Evolutionary conservation across 2,888 invertebrate species (phyloP).

Genomic region (Sacculina carcini): DNA sequence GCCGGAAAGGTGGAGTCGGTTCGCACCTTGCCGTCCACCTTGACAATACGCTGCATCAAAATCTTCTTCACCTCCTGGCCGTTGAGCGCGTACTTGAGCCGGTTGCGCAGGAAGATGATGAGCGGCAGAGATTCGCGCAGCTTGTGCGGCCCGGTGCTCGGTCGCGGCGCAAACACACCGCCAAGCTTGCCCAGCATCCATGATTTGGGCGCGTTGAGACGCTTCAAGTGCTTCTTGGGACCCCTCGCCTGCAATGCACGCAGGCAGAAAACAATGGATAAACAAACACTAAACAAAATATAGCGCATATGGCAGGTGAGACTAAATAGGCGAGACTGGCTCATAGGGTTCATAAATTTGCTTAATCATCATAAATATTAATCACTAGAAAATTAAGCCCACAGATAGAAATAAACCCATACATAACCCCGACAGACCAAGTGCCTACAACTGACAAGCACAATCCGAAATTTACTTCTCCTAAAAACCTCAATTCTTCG

Average conservation of each 20-base stretch:
- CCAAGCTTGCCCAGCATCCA: constrained; percentile 99
- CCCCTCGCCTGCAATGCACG: constrained; percentile 30
- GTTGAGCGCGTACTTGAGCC: constrained; percentile 91
- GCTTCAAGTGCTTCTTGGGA: constrained; percentile 98
- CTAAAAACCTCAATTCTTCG: no score
- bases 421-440: no score
- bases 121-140: constrained; percentile 86
- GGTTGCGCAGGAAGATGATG: constrained; percentile 84
- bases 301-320: no score
- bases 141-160: constrained; percentile 93
- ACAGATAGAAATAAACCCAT: no score
- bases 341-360: no score
- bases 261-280: no score
- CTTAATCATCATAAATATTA: no score
- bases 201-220: constrained; percentile 94
- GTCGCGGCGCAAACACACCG: constrained; percentile 90
- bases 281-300: no score
- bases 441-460: no score
- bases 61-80: constrained; percentile 92
- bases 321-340: no score
- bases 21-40: constrained; percentile 91
- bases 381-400: no score
- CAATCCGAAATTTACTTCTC: no score
- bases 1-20: constrained; percentile 93
- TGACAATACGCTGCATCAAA: constrained; percentile 88